Evolutionary conservation across 2,113 vertebrate genomes (phyloP).

Genomic region (Ammodramus savannarum): DNA sequence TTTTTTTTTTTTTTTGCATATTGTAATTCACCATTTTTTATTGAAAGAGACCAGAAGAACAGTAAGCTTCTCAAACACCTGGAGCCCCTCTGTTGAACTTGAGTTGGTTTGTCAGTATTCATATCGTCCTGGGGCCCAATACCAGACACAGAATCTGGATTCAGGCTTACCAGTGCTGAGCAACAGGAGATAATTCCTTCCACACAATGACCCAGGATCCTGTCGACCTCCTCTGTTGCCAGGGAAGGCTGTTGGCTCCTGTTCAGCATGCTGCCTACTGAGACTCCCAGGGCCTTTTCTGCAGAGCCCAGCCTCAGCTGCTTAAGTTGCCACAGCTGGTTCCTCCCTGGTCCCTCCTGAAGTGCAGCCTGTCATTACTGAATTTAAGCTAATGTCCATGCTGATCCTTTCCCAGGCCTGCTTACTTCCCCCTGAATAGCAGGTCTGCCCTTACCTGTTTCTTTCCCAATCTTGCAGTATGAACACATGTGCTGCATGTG

Average conservation of each 20-base stretch:
- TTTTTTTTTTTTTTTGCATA: background rate
- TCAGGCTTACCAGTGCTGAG: background rate
- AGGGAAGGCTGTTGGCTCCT: background rate
- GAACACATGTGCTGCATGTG: accelerated
- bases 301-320: background rate
- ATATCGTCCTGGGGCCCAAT: accelerated
- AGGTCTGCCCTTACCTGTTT: background rate
- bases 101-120: background rate
- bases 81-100: background rate
- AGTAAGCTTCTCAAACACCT: background rate
- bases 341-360: background rate
- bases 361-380: background rate
- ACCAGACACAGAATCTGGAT: background rate
- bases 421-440: background rate
- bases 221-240: accelerated
- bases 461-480: background rate
- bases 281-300: background rate
- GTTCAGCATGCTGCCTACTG: background rate
- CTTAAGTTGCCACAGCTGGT: background rate
- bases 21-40: background rate
- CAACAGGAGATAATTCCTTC: background rate
- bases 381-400: background rate
- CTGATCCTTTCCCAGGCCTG: background rate
- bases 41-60: background rate
- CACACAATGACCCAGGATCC: background rate